Evolutionary conservation across 2,888 invertebrate species (phyloP).

Genomic region (Pemphredon lugubris): DNA sequence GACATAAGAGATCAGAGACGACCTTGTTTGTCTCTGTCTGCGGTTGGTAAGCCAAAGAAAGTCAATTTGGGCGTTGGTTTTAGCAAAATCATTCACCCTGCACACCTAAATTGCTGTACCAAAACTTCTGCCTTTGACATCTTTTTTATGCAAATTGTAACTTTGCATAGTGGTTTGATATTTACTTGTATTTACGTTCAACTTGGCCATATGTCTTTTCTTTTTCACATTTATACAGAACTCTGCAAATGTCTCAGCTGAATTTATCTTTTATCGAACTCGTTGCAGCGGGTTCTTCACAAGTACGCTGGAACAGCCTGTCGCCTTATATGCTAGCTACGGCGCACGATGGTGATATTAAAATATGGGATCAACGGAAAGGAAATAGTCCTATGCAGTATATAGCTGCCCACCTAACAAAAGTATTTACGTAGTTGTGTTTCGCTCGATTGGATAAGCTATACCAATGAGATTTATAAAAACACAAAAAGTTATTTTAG

Average conservation of each 20-base stretch:
- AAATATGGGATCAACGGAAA: conserved; percentile 97
- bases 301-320: conserved; percentile 96
- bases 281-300: conserved; percentile 93
- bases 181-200: no score
- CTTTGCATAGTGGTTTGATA: no score
- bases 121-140: no score
- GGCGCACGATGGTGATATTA: conserved; percentile 97
- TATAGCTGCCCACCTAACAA: conserved; percentile 94
- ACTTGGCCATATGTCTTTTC: no score
- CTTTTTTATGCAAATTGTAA: no score
- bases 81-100: no score
- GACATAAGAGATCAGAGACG: conserved; percentile 93
- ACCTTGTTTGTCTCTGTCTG: conserved; percentile 92
- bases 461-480: conserved; percentile 16
- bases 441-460: neutral
- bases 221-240: no score
- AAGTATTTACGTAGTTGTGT: conserved; percentile 79
- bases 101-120: no score
- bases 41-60: conserved; percentile 86
- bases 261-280: no score
- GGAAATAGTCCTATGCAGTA: conserved; percentile 93
- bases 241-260: no score
- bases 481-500: conserved; percentile 80
- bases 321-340: conserved; percentile 93
- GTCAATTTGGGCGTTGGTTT: no score